Evolutionary conservation across 2,797 vertebrate species (phyloP).

Genomic region (Mormyrus hasselquistii): DNA sequence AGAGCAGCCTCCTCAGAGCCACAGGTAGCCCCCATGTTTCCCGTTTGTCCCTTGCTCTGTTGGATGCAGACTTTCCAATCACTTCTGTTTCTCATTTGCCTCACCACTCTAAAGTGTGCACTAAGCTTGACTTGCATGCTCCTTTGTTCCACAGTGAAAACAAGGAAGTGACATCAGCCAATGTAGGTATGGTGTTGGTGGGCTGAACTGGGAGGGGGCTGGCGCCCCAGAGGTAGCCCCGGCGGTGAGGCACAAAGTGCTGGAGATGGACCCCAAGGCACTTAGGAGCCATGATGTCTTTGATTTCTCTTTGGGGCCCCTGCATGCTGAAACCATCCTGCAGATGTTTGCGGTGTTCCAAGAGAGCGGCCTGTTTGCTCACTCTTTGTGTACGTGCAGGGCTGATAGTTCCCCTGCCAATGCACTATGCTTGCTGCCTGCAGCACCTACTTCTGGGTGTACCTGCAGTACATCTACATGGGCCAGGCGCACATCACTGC

Average conservation of each 20-base stretch:
- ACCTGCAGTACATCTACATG: slow-evolving; percentile 90
- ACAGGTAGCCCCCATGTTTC: neutral
- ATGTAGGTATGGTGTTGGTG: slow-evolving; percentile 89
- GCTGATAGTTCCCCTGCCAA: slow-evolving; percentile 92
- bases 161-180: neutral
- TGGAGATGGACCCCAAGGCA: slow-evolving; percentile 87
- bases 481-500: slow-evolving; percentile 91
- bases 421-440: slow-evolving; percentile 90
- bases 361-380: slow-evolving; percentile 80
- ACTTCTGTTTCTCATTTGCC: neutral
- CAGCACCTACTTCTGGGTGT: slow-evolving; percentile 95
- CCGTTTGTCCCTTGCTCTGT: neutral
- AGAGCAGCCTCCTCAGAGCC: neutral
- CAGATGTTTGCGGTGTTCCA: slow-evolving; percentile 94
- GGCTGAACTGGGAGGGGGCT: slow-evolving; percentile 89
- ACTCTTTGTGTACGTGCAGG: slow-evolving; percentile 34
- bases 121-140: neutral
- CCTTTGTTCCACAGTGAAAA: neutral
- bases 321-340: slow-evolving; percentile 86
- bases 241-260: slow-evolving; percentile 89
- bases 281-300: slow-evolving; percentile 77
- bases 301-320: slow-evolving; percentile 86
- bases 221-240: slow-evolving; percentile 80
- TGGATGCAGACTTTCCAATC: neutral
- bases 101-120: neutral